These are phyloP conservation scores for Ctenosaura bakeri DNA, from an alignment of 2,797 vertebrate species.

Conservation along the genomic window DNA sequence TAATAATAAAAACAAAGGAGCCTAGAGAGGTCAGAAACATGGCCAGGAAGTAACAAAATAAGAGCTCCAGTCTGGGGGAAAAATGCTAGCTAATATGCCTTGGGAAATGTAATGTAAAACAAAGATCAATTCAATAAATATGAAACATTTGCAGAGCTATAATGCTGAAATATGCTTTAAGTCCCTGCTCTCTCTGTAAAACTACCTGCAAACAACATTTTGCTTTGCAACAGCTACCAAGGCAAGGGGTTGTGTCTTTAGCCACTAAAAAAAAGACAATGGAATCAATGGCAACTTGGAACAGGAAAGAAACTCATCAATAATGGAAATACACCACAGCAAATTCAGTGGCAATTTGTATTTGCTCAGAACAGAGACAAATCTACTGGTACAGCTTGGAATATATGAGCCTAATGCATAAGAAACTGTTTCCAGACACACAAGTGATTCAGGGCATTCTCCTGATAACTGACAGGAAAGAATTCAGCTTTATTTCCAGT, in stretches of 20 bases:
- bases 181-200: slow-evolving; percentile 19
- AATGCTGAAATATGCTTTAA: slow-evolving; percentile 25
- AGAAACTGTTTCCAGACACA: no score
- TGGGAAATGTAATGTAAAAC: slow-evolving; percentile 67
- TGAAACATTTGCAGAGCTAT: slow-evolving; percentile 35
- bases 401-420: no score
- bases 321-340: not conserved
- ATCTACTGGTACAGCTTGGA: not conserved
- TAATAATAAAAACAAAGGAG: slow-evolving; percentile 59
- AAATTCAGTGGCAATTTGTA: not conserved
- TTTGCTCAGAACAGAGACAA: not conserved
- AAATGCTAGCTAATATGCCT: slow-evolving; percentile 51
- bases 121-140: slow-evolving; percentile 40
- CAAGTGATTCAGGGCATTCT: no score
- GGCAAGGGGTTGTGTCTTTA: not conserved
- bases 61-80: slow-evolving; percentile 41
- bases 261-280: not conserved
- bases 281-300: slow-evolving; percentile 20
- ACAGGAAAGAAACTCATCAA: not conserved
- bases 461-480: no score
- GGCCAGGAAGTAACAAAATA: slow-evolving; percentile 68
- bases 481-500: no score
- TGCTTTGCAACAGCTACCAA: slow-evolving; percentile 3
- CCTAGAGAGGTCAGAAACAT: slow-evolving; percentile 62
- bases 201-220: slow-evolving; percentile 11